Conservation (phyloP, 2,888 invertebrate genomes). For the Rosalia funebris region DNA sequence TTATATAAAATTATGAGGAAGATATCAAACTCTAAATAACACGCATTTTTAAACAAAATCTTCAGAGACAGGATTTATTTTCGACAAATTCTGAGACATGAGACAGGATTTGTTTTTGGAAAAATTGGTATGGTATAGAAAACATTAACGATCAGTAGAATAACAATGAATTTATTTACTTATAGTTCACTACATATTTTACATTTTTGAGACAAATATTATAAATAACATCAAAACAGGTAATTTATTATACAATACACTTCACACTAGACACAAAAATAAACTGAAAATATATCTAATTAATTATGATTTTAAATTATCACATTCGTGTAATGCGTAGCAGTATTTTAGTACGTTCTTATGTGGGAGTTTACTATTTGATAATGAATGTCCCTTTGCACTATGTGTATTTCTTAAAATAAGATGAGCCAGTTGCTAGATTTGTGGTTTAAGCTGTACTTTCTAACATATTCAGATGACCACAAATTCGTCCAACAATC, state of each 20-base stretch:
- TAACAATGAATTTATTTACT: background rate
- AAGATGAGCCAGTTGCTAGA: too few relatives aligned
- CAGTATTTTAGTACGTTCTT: background rate
- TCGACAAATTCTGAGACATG: too few relatives aligned
- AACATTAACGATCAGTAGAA: background rate
- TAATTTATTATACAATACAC: background rate
- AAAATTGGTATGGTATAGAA: too few relatives aligned
- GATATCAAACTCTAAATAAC: too few relatives aligned
- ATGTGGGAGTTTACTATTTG: background rate
- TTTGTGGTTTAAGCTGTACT: too few relatives aligned
- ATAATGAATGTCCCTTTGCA: background rate
- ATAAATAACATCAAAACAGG: background rate
- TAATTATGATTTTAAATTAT: background rate
- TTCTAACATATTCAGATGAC: background rate
- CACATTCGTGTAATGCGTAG: background rate
- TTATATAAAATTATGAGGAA: too few relatives aligned
- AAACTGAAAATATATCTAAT: background rate
- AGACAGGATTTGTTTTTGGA: too few relatives aligned
- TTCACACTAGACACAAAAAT: background rate
- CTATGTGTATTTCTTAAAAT: background rate
- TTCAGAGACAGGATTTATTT: too few relatives aligned
- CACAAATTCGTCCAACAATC: background rate
- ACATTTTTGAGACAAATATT: background rate
- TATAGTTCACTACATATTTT: slow-evolving; percentile 1
- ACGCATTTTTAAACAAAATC: too few relatives aligned